phyloP scores from a whole-genome alignment of 2,797 vertebrate genomes.

The Nyctibius grandis region DNA sequence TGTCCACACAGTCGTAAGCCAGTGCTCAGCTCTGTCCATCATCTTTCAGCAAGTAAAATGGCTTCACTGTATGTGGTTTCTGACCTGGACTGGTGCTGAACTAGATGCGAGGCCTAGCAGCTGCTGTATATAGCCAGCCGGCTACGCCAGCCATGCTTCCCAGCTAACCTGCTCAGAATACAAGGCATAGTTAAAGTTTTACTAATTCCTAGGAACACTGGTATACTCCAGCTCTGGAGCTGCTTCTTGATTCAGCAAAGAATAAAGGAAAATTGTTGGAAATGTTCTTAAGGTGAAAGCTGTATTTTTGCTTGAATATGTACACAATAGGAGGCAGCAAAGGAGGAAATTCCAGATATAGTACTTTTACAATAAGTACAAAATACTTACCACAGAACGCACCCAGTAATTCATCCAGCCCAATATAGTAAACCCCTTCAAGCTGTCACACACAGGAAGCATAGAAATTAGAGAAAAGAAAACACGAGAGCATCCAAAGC shows the following conservation, averaged over 20 bases:
- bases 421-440: not conserved
- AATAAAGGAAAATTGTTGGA: not conserved
- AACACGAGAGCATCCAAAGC: not conserved
- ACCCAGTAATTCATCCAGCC: not conserved
- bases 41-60: not conserved
- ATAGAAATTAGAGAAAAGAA: not conserved
- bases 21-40: not conserved
- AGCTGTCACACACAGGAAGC: not conserved
- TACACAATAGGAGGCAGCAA: not conserved
- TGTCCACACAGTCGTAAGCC: not conserved
- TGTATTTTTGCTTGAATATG: not conserved
- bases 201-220: not conserved
- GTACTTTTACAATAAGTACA: not conserved
- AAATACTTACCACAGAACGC: not conserved
- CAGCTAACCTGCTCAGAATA: not conserved
- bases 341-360: not conserved
- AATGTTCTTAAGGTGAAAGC: not conserved
- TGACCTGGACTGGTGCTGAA: not conserved
- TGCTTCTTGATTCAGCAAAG: not conserved
- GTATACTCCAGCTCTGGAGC: not conserved
- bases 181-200: not conserved
- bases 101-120: not conserved
- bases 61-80: not conserved
- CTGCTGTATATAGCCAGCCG: not conserved
- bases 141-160: not conserved